phyloP scores from a whole-genome alignment of 2,113 vertebrate genomes.

The Lampris megalopsis region DNA sequence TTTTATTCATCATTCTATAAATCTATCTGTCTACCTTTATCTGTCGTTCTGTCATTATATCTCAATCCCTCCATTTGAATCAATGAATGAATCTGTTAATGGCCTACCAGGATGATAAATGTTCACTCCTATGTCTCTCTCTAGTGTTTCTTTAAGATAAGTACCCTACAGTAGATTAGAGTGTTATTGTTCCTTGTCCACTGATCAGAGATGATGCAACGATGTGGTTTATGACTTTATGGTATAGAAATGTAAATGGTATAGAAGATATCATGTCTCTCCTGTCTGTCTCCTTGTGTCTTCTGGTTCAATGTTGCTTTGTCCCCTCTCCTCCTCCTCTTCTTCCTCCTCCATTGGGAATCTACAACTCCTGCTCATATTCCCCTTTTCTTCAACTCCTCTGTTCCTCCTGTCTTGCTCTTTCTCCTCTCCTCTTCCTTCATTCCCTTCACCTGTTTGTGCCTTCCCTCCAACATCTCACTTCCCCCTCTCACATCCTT shows the following conservation, averaged over 20 bases:
- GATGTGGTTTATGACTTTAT: background rate
- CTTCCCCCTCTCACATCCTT: too few relatives aligned
- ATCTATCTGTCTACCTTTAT: too few relatives aligned
- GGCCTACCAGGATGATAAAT: too few relatives aligned
- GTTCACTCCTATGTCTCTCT: background rate
- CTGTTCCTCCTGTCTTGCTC: background rate
- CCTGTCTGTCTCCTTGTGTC: slow-evolving; percentile 11
- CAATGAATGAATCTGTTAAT: too few relatives aligned
- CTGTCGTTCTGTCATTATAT: too few relatives aligned
- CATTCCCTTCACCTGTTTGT: too few relatives aligned
- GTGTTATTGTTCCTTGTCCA: background rate
- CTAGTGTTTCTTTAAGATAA: background rate
- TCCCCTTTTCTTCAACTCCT: background rate
- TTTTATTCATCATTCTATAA: too few relatives aligned
- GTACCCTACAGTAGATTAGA: background rate
- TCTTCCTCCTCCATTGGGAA: background rate
- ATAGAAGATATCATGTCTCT: background rate
- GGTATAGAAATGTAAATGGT: slow-evolving; percentile 9
- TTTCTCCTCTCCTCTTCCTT: too few relatives aligned
- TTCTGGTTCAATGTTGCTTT: slow-evolving; percentile 13
- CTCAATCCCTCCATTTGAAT: too few relatives aligned
- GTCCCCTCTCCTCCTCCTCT: background rate
- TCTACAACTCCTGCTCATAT: background rate
- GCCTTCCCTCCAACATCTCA: too few relatives aligned
- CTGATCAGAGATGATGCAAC: background rate